Evolutionary conservation across 2,113 vertebrate species (phyloP).

Genomic region (Scytalopus superciliaris): DNA sequence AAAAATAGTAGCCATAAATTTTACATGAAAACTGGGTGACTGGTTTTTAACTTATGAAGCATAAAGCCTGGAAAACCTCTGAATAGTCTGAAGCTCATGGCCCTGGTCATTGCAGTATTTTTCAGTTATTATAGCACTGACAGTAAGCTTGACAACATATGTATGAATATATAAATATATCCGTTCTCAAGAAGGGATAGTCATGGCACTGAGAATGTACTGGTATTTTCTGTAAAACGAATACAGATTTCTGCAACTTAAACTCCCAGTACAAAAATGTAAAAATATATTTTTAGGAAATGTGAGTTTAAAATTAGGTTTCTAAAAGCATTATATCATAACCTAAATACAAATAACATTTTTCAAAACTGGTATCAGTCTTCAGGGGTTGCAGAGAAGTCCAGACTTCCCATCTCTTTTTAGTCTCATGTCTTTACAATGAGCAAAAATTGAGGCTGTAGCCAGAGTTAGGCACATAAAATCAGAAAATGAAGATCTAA

Average conservation of each 20-base stretch:
- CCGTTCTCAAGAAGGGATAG: background rate
- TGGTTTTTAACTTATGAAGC: background rate
- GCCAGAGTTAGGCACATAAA: background rate
- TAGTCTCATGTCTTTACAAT: background rate
- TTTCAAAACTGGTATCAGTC: background rate
- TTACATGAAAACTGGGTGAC: background rate
- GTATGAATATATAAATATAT: background rate
- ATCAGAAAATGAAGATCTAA: background rate
- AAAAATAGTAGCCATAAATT: background rate
- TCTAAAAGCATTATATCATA: background rate
- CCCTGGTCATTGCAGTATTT: background rate
- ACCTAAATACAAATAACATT: background rate
- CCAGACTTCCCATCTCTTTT: background rate
- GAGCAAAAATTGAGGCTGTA: background rate
- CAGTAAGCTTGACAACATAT: background rate
- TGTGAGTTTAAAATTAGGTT: background rate
- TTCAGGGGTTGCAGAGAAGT: background rate
- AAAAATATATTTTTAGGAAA: background rate
- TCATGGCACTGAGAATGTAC: background rate
- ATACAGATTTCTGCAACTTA: background rate
- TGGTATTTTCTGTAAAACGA: background rate
- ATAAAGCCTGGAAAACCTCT: background rate
- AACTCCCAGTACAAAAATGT: background rate
- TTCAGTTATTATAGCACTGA: background rate
- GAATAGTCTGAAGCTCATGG: background rate